Percentiles rank a stretch among this genome's conserved stretches.
Evolutionary conservation across 2,113 vertebrate genomes (phyloP).

Genomic region (Sorex araneus): DNA sequence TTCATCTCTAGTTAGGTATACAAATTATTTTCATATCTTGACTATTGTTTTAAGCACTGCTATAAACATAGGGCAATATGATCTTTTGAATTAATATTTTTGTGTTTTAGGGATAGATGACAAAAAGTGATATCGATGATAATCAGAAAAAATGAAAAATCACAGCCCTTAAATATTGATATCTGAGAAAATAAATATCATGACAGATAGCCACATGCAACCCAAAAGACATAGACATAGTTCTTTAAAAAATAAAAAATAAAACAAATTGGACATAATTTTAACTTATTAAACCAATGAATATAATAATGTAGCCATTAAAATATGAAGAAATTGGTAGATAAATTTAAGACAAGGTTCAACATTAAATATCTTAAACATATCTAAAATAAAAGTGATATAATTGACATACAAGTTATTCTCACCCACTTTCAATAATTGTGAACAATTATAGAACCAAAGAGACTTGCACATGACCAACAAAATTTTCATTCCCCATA

Average conservation of each 20-base stretch:
- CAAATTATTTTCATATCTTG: too few species aligned
- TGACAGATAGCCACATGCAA: neutral
- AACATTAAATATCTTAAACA: neutral
- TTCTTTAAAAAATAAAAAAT: neutral
- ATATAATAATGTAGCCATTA: neutral
- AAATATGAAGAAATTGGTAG: neutral
- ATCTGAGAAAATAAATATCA: neutral
- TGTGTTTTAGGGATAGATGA: too few species aligned
- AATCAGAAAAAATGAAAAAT: too few species aligned
- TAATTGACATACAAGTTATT: neutral
- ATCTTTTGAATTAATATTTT: too few species aligned
- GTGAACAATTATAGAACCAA: neutral
- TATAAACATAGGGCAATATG: too few species aligned
- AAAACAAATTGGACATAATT: conserved; percentile 8
- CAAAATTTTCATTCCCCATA: too few species aligned
- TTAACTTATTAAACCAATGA: conserved; percentile 8
- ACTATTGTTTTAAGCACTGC: too few species aligned
- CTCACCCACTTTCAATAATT: neutral
- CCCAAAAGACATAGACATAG: neutral
- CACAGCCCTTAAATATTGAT: neutral
- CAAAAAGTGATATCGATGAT: too few species aligned
- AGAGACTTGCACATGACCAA: too few species aligned
- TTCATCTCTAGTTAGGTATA: too few species aligned
- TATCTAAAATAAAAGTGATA: neutral
- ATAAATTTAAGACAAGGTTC: conserved; percentile 5